Conservation (phyloP, 2,113 vertebrate genomes). For the Nothobranchius kuhntae region DNA sequence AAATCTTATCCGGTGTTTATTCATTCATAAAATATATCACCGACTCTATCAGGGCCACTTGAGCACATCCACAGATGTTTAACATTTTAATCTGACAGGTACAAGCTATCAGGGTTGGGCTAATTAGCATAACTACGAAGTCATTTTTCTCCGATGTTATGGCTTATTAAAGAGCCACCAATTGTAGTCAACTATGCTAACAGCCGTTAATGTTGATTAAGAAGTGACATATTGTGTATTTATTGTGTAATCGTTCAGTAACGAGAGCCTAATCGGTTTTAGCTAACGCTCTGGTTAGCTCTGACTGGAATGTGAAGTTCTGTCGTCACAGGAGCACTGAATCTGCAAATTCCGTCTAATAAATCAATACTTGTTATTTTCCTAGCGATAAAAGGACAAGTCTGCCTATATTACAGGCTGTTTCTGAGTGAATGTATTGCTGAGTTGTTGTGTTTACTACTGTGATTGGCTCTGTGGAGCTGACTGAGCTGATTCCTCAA, state of each 20-base stretch:
- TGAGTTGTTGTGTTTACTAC: background rate
- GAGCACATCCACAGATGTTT: background rate
- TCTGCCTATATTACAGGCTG: background rate
- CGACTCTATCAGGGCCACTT: background rate
- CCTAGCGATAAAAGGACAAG: background rate
- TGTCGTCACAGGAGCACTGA: slow-evolving; percentile 11
- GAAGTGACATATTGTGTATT: background rate
- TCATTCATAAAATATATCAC: background rate
- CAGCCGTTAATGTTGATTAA: background rate
- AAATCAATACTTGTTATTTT: background rate
- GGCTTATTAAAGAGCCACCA: background rate
- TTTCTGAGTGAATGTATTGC: background rate
- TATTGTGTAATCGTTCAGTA: background rate
- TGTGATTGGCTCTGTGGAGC: background rate
- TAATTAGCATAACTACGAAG: slow-evolving; percentile 50
- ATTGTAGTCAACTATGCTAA: background rate
- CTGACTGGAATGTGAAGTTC: slow-evolving; percentile 12
- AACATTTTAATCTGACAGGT: slow-evolving; percentile 17
- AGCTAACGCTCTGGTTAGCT: slow-evolving; percentile 15
- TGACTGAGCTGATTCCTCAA: background rate
- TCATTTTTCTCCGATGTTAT: slow-evolving; percentile 33
- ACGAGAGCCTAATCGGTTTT: background rate
- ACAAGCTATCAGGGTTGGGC: slow-evolving; percentile 36
- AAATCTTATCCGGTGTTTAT: background rate
- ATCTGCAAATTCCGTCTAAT: background rate